phyloP scores from a whole-genome alignment of 2,888 invertebrate species.

The Tolmerus cingulatus region DNA sequence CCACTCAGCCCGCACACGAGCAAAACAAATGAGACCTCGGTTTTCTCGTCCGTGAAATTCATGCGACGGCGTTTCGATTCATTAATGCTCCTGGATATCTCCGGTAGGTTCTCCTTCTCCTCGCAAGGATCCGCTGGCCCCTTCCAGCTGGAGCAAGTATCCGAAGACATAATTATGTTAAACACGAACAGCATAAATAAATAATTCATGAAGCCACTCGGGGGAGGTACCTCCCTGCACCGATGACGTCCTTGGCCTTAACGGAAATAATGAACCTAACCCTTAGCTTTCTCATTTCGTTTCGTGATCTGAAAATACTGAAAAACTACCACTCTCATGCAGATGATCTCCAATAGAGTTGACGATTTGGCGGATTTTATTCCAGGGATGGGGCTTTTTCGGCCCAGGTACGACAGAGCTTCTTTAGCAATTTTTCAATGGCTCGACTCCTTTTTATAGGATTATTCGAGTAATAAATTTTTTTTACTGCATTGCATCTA shows the following conservation, averaged over 20 bases:
- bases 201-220: slow-evolving; percentile 36
- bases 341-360: not conserved
- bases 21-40: not conserved
- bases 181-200: slow-evolving; percentile 28
- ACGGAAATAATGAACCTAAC: not conserved
- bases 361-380: not conserved
- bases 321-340: not conserved
- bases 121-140: not conserved
- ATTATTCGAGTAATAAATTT: not conserved
- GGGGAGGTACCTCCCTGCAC: not conserved
- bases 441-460: not conserved
- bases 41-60: slow-evolving; percentile 4
- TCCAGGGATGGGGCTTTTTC: not conserved
- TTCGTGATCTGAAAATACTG: slow-evolving; percentile 18
- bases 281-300: not conserved
- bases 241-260: not conserved
- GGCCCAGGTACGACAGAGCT: not conserved
- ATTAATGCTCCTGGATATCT: not conserved
- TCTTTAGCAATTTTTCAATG: not conserved
- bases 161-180: slow-evolving; percentile 38
- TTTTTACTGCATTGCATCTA: not conserved
- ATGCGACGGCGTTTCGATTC: not conserved
- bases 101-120: not conserved
- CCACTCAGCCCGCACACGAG: not conserved
- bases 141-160: not conserved